Base-by-base conservation (phyloP, 2,797 vertebrate species). In the Dicrostonyx torquatus region DNA sequence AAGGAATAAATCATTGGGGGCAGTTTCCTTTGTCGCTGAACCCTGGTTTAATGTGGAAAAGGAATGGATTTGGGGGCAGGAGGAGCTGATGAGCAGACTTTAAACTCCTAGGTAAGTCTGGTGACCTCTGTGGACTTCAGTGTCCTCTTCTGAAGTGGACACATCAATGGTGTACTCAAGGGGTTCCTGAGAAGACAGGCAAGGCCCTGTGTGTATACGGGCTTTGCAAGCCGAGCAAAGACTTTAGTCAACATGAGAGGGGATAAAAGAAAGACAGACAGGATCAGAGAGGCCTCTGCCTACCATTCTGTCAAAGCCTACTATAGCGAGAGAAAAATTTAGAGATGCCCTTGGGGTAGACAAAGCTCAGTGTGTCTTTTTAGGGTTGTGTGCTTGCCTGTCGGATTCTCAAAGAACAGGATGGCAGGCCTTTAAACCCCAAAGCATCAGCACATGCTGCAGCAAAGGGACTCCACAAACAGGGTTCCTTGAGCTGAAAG, bases 271-370 rank as follows among this genome's bases (percentile, higher is more conserved):
- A 85, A 78, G 40, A 75, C 0, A 31, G 94, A 55, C 34, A 94
- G 91, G 40, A 95, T 93, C 73, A 75, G 64, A 72, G 40, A 75
- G 90, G 97, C 91, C 55, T 58, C 55, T 58, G 55, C 20, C 20
- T 58, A 58, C 55, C 22, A 22, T 20, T 58, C 55, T 58, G 77
- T n/a, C 43, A 79, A 53, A 94, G 73, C 37, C 50, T 96, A 94
- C 91, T 55, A 91, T 72, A 97, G 91, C 0, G 34, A 92, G 31
- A 97, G 89, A 91, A 83, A 80, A 82, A 0, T 66, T 92, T 82
- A 80, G 90, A 93, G 95, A 96, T 58, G 11, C 14, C 76, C 9
- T 72, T 73, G 88, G 88, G 22, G 64, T 95, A 92, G 91, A 89
- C 76, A 93, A 66, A 88, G 93, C 31, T 94, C 93, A 88, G 66